Evolutionary conservation across 2,797 vertebrate genomes (phyloP), one percentile per base, ranked within the genome.

Genomic region (Myotis planiceps): DNA sequence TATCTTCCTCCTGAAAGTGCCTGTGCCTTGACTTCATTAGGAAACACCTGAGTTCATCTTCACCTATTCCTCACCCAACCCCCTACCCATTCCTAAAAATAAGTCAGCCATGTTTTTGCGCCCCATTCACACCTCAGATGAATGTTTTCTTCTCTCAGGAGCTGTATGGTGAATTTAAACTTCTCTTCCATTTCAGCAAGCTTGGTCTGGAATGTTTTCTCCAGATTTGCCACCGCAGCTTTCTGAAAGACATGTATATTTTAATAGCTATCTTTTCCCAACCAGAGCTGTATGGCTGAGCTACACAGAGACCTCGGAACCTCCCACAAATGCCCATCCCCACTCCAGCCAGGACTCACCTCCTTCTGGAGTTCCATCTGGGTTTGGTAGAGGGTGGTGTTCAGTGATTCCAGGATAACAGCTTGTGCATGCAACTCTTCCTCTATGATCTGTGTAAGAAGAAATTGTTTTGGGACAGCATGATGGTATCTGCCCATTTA

Each of bases 301-400:
- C n/a, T 69, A n/a, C 27, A 32, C n/a, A 23, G 53, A 68, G 18
- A 25, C 21, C 45, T 32, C 15, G 16, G 2, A 49, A 66, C 74
- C 66, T 86, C 14, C 32, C 2, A 6, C 1, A 3, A 58, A 23
- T 7, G 25, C 19, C 19, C 29, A 51, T 1, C 3, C 66, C 27
- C 49, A 23, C 10, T 39, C 32, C 34, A 74, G 25, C 23, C 47
- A 58, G 63, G 45, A 93, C 97, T 96, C 68, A 97, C 98, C 97
- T 98, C 92, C 79, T 65, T 97, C 79, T 93, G 95, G 65, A 98
- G 97, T 34, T 98, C 98, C 65, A 90, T 3, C 71, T 98, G 97
- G 29, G 96, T 95, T 9, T 97, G 97, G 88, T 97, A 95, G 92
- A 98, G 87, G 15, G 90, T 90, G 2, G 87, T 45, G 45, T 97